Evolutionary conservation across 2,113 vertebrate species (phyloP).

Genomic region (Sturnus vulgaris): DNA sequence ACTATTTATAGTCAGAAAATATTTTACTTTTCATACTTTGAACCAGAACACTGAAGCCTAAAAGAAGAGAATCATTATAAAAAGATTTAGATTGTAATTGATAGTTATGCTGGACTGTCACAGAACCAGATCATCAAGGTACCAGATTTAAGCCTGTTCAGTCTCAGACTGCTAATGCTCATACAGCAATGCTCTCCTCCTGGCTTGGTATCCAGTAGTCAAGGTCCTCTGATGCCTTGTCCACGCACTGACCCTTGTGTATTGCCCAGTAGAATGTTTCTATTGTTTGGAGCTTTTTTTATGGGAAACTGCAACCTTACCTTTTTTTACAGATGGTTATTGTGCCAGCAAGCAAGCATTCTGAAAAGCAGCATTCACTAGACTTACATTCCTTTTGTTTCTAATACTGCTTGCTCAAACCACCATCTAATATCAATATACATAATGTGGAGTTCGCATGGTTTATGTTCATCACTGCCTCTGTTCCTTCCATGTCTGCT

Average conservation of each 20-base stretch:
- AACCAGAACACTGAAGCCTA: not conserved
- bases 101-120: not conserved
- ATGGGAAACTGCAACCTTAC: not conserved
- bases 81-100: not conserved
- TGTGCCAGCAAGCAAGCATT: not conserved
- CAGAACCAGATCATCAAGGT: not conserved
- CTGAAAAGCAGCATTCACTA: not conserved
- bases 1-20: not conserved
- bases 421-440: not conserved
- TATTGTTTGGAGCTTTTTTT: not conserved
- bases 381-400: not conserved
- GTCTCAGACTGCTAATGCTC: not conserved
- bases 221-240: not conserved
- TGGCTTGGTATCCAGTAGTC: not conserved
- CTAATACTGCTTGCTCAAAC: not conserved
- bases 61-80: not conserved
- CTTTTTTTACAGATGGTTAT: not conserved
- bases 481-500: not conserved
- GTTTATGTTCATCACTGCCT: not conserved
- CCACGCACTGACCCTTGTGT: not conserved
- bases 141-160: not conserved
- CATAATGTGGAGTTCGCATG: not conserved
- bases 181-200: not conserved
- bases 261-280: not conserved
- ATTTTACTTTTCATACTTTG: not conserved